phyloP scores from a whole-genome alignment of 2,113 vertebrate genomes.

The Odobenus rosmarus region DNA sequence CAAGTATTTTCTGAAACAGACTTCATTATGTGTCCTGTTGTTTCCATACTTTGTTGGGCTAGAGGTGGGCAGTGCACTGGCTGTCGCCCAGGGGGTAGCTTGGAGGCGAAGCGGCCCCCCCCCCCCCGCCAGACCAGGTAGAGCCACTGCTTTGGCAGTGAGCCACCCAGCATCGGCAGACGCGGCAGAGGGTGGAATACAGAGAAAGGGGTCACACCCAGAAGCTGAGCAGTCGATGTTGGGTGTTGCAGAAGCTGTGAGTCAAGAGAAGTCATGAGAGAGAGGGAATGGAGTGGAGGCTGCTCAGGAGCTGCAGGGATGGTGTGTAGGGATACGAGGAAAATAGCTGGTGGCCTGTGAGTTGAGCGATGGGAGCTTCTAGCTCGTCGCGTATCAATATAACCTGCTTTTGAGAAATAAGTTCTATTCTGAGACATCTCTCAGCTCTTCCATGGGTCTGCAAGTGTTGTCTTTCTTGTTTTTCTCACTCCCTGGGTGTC shows the following conservation, averaged over 20 bases:
- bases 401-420: neutral
- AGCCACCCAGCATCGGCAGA: neutral
- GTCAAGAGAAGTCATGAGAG: neutral
- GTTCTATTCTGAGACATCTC: neutral
- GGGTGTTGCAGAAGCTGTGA: neutral
- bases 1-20: neutral
- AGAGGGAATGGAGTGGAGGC: neutral
- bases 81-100: neutral
- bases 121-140: neutral
- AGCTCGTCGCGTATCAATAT: neutral
- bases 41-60: neutral
- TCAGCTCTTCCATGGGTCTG: neutral
- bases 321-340: neutral
- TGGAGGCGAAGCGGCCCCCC: too few relatives aligned
- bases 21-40: neutral
- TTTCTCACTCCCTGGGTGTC: neutral
- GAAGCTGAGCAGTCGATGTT: neutral
- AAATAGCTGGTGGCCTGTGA: neutral
- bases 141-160: neutral
- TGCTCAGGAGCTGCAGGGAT: neutral
- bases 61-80: neutral
- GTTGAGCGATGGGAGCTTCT: neutral
- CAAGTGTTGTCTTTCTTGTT: neutral
- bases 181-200: neutral
- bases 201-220: neutral